Evolutionary conservation across 2,113 vertebrate species (phyloP).

Genomic region (Gila orcuttii): DNA sequence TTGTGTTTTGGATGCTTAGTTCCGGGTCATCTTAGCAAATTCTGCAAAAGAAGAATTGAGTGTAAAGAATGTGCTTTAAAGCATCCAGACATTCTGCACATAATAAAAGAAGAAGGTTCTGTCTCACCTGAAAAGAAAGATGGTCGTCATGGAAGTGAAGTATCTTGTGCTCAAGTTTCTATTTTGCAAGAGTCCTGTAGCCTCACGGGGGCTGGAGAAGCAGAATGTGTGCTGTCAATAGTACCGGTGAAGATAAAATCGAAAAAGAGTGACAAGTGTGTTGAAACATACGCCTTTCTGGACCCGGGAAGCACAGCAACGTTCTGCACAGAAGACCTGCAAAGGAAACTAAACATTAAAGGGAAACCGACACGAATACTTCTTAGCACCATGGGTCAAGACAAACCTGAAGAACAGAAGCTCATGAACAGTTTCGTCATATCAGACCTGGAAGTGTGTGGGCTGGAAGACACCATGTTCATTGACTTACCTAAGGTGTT

Average conservation of each 20-base stretch:
- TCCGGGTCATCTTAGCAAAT: conserved; percentile 22
- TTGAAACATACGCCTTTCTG: conserved; percentile 49
- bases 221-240: conserved; percentile 25
- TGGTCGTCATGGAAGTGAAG: too few relatives aligned
- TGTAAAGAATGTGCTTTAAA: conserved; percentile 19
- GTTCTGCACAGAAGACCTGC: conserved; percentile 46
- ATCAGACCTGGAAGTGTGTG: too few relatives aligned
- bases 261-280: conserved; percentile 17
- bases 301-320: conserved; percentile 43
- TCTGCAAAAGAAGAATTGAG: conserved; percentile 24
- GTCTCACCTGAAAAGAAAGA: too few relatives aligned
- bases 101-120: not conserved
- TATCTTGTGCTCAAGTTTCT: too few relatives aligned
- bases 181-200: too few relatives aligned
- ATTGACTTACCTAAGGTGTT: too few relatives aligned
- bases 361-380: too few relatives aligned
- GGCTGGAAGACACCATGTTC: too few relatives aligned
- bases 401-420: too few relatives aligned
- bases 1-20: conserved; percentile 48
- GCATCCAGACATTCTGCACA: conserved; percentile 31
- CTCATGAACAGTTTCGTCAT: too few relatives aligned
- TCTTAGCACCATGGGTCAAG: too few relatives aligned
- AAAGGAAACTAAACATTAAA: conserved; percentile 32
- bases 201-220: too few relatives aligned
- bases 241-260: conserved; percentile 39